Evolutionary conservation across 2,888 invertebrate species (phyloP), one percentile per base, ranked within the genome.

Genomic region (Eupsilia transversa): DNA sequence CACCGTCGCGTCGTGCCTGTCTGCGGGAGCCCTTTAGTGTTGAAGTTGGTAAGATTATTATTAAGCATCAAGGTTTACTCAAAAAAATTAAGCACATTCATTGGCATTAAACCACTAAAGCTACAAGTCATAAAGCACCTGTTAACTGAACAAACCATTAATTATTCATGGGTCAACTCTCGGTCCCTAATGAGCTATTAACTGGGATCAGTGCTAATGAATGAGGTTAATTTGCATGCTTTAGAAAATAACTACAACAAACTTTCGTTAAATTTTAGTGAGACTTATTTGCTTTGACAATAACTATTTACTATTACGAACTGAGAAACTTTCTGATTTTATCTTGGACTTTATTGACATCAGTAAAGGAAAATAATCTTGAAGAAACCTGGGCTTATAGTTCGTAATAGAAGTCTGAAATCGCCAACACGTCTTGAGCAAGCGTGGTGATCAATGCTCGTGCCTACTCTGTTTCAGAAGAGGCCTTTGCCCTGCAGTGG

Each of bases 151-250:
- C 66, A 52, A 56, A 49, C 46, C 30, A 81, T 80, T 30, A 57
- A 78, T 78, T 63, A 78, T 78, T 74, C 74, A 80, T 52, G 66
- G 76, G 14, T 20, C 43, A 14, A 43, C 49, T 27, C 35, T 20
- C 30, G 14, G 33, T 30, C 54, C 56, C 54, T 35, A 74, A 54
- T 66, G 49, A 33, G 56, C 49, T 41, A 35, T 66, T 52, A 63
- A 52, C 30, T 54, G 41, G 30, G 33, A 35, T 41, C 54, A 65
- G 41, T 35, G n/a, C 20, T 70, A 46, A 71, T 79, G 17, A 60
- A 43, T 17, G 30, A 35, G 35, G 43, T 14, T 17, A 38, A n/a
- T 38, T 46, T n/a, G 66, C 65, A 17, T 33, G 33, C 49, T 52
- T 43, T 68, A 1, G 49, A 43, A 35, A 77, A 66, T 65, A 64